Evolutionary conservation across 2,113 vertebrate species (phyloP).

Genomic region (Pomatorhinus ruficollis): DNA sequence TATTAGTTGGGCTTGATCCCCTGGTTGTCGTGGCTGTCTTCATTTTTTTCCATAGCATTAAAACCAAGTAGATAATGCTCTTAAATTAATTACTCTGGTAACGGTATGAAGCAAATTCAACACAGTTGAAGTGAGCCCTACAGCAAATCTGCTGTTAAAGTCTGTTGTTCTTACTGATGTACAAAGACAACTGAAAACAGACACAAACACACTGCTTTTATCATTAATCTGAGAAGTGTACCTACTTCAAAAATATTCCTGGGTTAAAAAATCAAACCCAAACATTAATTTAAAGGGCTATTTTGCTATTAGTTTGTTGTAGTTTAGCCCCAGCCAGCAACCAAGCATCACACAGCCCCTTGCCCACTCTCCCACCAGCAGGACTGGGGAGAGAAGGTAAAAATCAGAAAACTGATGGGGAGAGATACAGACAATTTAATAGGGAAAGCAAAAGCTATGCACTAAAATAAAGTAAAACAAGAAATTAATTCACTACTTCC

Average conservation of each 20-base stretch:
- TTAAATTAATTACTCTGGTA: background rate
- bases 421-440: background rate
- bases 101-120: background rate
- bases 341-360: accelerated
- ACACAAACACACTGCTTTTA: background rate
- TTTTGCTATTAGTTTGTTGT: background rate
- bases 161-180: background rate
- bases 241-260: background rate
- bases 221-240: background rate
- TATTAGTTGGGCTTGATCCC: background rate
- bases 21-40: background rate
- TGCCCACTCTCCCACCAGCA: background rate
- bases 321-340: background rate
- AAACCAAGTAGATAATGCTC: background rate
- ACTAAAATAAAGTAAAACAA: background rate
- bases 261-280: background rate
- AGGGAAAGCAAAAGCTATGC: background rate
- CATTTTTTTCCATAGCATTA: background rate
- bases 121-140: accelerated
- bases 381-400: background rate
- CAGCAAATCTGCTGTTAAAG: background rate
- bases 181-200: background rate
- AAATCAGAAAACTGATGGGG: background rate
- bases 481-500: background rate
- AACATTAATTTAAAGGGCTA: background rate